phyloP scores from a whole-genome alignment of 2,797 vertebrate genomes.

The Schizopygopsis pylzovi region DNA sequence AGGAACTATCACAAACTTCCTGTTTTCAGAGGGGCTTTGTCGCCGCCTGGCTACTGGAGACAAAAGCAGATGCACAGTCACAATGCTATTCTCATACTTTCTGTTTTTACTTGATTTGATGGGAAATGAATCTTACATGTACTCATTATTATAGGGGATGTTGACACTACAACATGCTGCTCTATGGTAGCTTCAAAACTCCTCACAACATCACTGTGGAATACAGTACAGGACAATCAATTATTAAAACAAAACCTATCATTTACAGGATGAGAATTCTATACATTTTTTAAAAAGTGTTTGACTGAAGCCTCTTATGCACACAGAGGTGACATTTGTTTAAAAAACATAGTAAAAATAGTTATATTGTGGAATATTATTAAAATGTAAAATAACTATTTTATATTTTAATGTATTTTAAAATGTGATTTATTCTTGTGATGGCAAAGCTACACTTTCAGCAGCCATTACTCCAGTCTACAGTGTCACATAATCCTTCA shows the following conservation, averaged over 20 bases:
- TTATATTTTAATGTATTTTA: background rate
- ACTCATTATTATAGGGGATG: constrained; percentile 50
- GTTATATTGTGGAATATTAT: background rate
- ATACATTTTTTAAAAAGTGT: background rate
- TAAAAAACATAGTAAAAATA: background rate
- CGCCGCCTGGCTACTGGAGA: constrained; percentile 66
- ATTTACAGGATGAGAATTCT: background rate
- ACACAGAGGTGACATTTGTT: background rate
- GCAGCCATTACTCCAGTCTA: background rate
- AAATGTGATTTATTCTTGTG: background rate
- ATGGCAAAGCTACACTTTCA: background rate
- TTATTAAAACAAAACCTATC: background rate
- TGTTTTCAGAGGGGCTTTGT: constrained; percentile 69
- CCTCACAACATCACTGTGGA: constrained; percentile 61
- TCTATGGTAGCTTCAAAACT: constrained; percentile 52
- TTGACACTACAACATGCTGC: constrained; percentile 42
- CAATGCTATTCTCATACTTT: background rate
- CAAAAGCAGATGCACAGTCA: background rate
- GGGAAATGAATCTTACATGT: constrained; percentile 63
- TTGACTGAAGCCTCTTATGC: background rate
- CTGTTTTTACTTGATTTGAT: background rate
- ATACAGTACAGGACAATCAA: constrained; percentile 41
- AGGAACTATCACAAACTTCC: constrained; percentile 60
- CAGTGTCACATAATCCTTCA: background rate
- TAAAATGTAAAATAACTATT: background rate